Base-by-base conservation (phyloP, 2,888 invertebrate genomes). In the Lamproptera curius region DNA sequence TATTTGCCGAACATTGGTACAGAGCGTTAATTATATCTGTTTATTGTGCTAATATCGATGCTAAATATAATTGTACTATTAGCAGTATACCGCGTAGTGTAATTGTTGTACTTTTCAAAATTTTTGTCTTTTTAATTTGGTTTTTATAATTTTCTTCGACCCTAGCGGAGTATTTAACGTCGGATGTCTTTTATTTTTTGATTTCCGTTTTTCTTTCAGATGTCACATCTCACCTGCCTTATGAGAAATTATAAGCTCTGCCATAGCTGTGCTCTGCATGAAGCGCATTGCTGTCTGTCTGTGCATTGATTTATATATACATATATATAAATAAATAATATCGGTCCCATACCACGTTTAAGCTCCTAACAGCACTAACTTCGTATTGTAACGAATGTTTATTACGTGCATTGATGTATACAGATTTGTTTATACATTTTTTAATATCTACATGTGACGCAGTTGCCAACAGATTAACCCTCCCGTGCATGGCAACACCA, bases 141-240 rank as follows among this genome's bases (percentile, higher is more conserved):
- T 48, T 39, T 35, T 37, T 40, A 41, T 44, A 41, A 15, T 47
- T 40, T 41, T 42, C 31, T 43, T 46, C 33, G 16, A 35, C 20
- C 20, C 39, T 20, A 23, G 10, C 23, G 10, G 10, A 37, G 9
- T 11, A 6, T 13, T 31, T 26, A 20, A 20, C 20, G 20, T 20
- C n/a, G 26, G 41, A 33, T 41, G 50, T 43, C 55, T 59, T 58
- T 67, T 65, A 64, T 65, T 66, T 72, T 80, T 76, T 73, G 66
- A 66, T 78, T 79, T 79, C n/a, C 70, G 75, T 89, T 90, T n/a
- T 90, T 89, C 91, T 94, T 93, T 89, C 95, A 95, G 95, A 96
- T 90, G 94, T 95, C 88, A 94, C 93, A 90, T 93, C 95, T 88
- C 92, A 93, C 88, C 94, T 94, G 91, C 95, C 95, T 89, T 96